Evolutionary conservation across 2,113 vertebrate genomes (phyloP), one percentile per base, ranked within the genome.

Genomic region (Petromus typicus): DNA sequence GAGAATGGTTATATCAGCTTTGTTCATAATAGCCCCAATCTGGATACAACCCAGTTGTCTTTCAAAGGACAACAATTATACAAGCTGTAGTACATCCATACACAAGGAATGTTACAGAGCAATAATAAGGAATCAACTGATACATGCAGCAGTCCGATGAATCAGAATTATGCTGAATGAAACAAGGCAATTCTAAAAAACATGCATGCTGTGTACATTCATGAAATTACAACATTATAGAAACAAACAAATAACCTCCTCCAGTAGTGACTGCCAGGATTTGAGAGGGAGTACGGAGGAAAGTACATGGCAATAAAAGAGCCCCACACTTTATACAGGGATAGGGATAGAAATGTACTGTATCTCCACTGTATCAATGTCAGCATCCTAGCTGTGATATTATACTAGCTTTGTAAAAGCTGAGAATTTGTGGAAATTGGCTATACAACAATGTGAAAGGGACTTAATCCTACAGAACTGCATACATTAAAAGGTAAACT

Each of bases 341-440:
- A n/a, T 18, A n/a, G 14, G 2, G 34, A 85, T 0, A 2, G 43
- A 22, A 51, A 45, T 14, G 16, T 2, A 17, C n/a, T 0, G 9
- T 34, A 20, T 51, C 32, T 16, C 25, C 18, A 61, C 25, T 13
- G 11, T 9, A 17, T 23, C 66, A 32, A 1, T 23, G 12, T 40
- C 7, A 8, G 40, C 1, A 22, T 34, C 40, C 66, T 45, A 73
- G 43, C 3, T 48, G 5, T 6, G 16, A 82, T 4, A n/a, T 0
- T 3, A 10, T 3, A 8, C 1, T 3, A 27, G 14, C 23, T 54
- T 48, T 2, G 1, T 11, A 14, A 48, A 8, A 27, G 7, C 8
- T 20, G 20, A 82, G 7, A 17, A 37, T 7, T 25, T 84, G n/a
- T 56, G 32, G 30, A 79, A 43, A n/a, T 22, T 1, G 7, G 48